These are phyloP conservation scores for Argyrosomus japonicus DNA, from an alignment of 2,113 vertebrate species.

Conservation along the genomic window DNA sequence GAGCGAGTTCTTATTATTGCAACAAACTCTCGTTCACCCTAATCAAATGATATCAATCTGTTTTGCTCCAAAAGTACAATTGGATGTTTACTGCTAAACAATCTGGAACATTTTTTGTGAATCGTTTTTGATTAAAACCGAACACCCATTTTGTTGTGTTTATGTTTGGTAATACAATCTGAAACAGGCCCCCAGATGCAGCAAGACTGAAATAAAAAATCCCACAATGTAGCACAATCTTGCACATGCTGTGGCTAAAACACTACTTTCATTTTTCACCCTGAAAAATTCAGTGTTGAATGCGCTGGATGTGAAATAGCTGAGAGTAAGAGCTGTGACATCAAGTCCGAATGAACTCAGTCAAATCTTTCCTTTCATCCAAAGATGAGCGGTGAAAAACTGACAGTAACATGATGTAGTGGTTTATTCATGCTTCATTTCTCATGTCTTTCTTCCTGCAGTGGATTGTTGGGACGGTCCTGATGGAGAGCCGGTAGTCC, in stretches of 20 bases:
- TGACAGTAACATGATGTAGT: neutral
- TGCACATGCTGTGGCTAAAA: neutral
- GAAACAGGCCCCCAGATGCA: neutral
- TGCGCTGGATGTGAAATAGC: neutral
- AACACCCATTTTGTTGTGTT: neutral
- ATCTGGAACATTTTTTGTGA: neutral
- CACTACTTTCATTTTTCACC: neutral
- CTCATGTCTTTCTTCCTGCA: slow-evolving; percentile 59
- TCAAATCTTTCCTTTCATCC: neutral
- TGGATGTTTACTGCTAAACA: neutral
- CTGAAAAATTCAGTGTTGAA: slow-evolving; percentile 1
- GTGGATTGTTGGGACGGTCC: slow-evolving; percentile 99
- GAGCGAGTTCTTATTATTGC: neutral
- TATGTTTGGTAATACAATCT: neutral
- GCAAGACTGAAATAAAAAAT: neutral
- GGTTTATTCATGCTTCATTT: slow-evolving; percentile 35
- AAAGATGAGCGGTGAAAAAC: neutral
- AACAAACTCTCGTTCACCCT: neutral
- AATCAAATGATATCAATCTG: neutral
- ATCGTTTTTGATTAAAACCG: neutral
- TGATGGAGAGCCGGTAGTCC: slow-evolving; percentile 96
- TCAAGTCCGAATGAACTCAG: neutral
- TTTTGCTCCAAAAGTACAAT: neutral
- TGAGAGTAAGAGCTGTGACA: neutral
- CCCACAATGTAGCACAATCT: neutral